Conservation (phyloP, 2,113 vertebrate genomes). For the Semnornis frantzii region DNA sequence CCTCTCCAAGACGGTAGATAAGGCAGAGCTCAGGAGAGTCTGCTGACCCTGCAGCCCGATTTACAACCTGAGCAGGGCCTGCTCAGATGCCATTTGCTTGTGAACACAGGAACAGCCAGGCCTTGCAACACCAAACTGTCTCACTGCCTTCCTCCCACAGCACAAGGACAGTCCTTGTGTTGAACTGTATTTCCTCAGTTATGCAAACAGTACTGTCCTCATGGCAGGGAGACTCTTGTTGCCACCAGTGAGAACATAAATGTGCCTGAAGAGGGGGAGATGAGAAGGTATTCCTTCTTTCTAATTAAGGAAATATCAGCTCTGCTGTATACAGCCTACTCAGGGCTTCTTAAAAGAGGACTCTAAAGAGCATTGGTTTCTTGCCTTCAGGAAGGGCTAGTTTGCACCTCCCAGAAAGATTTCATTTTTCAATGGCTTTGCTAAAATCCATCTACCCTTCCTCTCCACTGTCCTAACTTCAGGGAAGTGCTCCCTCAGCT, state of each 20-base stretch:
- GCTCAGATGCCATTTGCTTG: background rate
- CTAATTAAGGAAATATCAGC: background rate
- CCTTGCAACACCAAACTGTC: background rate
- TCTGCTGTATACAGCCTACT: background rate
- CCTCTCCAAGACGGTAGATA: background rate
- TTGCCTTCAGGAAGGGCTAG: background rate
- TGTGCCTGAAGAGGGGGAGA: background rate
- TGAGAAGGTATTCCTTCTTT: background rate
- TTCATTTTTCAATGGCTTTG: background rate
- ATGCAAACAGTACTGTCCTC: background rate
- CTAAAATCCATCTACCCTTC: background rate
- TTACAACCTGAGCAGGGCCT: background rate
- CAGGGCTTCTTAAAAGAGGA: background rate
- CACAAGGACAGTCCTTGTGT: background rate
- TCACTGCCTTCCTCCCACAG: rapidly evolving
- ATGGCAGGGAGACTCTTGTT: background rate
- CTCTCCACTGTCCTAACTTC: background rate
- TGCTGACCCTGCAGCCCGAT: background rate
- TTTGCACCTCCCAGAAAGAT: background rate
- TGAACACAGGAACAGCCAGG: background rate
- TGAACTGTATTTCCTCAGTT: background rate
- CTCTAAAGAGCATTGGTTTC: background rate
- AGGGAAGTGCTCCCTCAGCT: background rate
- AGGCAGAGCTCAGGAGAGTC: background rate
- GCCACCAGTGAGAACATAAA: background rate